Conservation (phyloP, 2,888 invertebrate genomes). For the Morinoia aosen region DNA sequence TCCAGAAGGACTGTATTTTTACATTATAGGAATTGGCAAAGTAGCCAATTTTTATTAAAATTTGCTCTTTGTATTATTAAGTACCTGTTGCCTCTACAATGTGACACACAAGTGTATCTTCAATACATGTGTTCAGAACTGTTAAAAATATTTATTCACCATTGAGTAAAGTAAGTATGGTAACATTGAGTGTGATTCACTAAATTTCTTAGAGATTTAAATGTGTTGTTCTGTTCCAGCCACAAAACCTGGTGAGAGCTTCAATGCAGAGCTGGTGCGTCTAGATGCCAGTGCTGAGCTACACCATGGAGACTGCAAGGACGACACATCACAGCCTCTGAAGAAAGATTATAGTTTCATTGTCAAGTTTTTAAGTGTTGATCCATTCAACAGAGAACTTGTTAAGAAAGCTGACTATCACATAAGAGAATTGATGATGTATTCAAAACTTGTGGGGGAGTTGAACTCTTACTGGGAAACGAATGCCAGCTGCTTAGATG, state of each 20-base stretch:
- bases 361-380: constrained; percentile 63
- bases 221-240: constrained; percentile 55
- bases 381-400: constrained; percentile 62
- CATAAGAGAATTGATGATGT: constrained; percentile 64
- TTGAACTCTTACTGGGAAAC: constrained; percentile 60
- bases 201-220: neutral
- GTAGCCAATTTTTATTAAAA: too few relatives aligned
- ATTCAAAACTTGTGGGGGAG: constrained; percentile 59
- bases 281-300: constrained; percentile 59
- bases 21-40: too few relatives aligned
- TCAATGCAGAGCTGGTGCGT: constrained; percentile 65
- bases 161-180: neutral
- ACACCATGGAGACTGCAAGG: neutral
- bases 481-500: constrained; percentile 55
- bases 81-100: too few relatives aligned
- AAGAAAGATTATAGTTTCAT: constrained; percentile 64
- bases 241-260: constrained; percentile 67
- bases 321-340: constrained; percentile 1
- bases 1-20: too few relatives aligned
- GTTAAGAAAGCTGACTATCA: constrained; percentile 62
- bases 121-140: neutral
- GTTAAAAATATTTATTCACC: neutral
- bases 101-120: too few relatives aligned
- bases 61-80: too few relatives aligned
- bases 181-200: neutral